These are phyloP conservation scores for Drosophila yooni DNA, from an alignment of 2,888 invertebrate genomes.

Conservation along the genomic window DNA sequence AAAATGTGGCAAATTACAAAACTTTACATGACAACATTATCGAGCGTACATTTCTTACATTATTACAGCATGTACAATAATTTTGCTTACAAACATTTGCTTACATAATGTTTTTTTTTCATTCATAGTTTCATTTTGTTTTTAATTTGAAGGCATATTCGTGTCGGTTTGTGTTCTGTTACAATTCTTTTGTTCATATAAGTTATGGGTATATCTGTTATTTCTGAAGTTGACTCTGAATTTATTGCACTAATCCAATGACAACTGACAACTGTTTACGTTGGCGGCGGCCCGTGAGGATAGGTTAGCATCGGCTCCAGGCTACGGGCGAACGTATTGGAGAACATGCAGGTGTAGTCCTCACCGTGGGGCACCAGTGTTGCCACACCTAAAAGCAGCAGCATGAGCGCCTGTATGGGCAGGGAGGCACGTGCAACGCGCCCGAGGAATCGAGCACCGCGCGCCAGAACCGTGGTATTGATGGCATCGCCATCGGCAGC, in stretches of 20 bases:
- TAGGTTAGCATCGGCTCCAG: conserved; percentile 95
- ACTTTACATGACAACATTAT: conserved; percentile 58
- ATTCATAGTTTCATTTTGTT: background rate
- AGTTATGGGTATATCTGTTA: conserved; percentile 12
- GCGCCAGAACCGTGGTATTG: conserved; percentile 89
- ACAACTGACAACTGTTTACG: conserved; percentile 86
- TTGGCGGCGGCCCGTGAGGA: conserved; percentile 96
- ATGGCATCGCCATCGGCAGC: conserved; percentile 86
- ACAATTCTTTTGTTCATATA: conserved; percentile 9
- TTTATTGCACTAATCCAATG: conserved; percentile 64
- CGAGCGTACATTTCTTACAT: conserved; percentile 24
- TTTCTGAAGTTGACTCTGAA: conserved; percentile 18
- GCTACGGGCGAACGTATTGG: conserved; percentile 92
- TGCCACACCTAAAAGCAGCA: conserved; percentile 96
- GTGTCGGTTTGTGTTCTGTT: conserved; percentile 24
- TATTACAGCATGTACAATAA: conserved; percentile 54
- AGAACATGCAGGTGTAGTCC: conserved; percentile 93
- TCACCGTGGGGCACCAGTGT: conserved; percentile 95
- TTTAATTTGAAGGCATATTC: conserved; percentile 58
- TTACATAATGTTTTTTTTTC: conserved; percentile 14
- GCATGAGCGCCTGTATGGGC: conserved; percentile 97
- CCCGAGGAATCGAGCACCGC: conserved; percentile 93
- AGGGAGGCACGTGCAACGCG: conserved; percentile 96
- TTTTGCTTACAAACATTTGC: conserved; percentile 48
- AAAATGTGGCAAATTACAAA: conserved; percentile 68